These are phyloP conservation scores for Dissostichus mawsoni DNA, from an alignment of 2,113 vertebrate genomes.

Conservation along the genomic window DNA sequence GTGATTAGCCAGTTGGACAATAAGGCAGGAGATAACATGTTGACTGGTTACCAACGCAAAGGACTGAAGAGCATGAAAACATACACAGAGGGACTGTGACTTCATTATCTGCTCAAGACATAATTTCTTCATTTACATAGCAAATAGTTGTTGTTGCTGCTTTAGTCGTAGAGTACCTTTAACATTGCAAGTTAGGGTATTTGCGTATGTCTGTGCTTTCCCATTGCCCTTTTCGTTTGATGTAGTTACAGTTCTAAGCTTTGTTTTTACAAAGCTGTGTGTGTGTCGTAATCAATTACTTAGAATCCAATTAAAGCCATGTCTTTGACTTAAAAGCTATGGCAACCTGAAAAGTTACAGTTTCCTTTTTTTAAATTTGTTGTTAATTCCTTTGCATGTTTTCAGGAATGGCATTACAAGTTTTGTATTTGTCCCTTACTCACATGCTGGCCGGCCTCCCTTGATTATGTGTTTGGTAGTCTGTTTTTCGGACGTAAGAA, in stretches of 20 bases:
- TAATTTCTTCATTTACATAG: too few species aligned
- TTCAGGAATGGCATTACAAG: slow-evolving; percentile 21
- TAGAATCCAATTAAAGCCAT: not conserved
- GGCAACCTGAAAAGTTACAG: not conserved
- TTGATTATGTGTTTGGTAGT: slow-evolving; percentile 73
- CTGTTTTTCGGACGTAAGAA: slow-evolving; percentile 77
- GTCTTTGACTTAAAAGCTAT: not conserved
- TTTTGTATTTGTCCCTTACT: slow-evolving; percentile 32
- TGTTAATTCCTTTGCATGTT: not conserved
- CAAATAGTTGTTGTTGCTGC: too few species aligned
- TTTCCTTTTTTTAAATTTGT: not conserved
- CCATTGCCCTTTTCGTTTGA: not conserved
- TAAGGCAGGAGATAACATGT: too few species aligned
- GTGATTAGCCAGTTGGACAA: too few species aligned
- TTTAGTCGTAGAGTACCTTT: too few species aligned
- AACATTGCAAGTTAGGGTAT: too few species aligned
- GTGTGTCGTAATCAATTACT: slow-evolving; percentile 35
- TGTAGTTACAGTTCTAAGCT: slow-evolving; percentile 12
- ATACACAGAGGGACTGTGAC: too few species aligned
- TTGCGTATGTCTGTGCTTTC: too few species aligned
- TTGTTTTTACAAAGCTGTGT: not conserved
- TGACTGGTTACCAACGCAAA: too few species aligned
- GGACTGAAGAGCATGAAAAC: too few species aligned
- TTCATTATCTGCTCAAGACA: too few species aligned
- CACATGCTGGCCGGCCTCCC: slow-evolving; percentile 37